Base-by-base conservation (phyloP, 2,797 vertebrate species). In the Acanthiza pusilla region DNA sequence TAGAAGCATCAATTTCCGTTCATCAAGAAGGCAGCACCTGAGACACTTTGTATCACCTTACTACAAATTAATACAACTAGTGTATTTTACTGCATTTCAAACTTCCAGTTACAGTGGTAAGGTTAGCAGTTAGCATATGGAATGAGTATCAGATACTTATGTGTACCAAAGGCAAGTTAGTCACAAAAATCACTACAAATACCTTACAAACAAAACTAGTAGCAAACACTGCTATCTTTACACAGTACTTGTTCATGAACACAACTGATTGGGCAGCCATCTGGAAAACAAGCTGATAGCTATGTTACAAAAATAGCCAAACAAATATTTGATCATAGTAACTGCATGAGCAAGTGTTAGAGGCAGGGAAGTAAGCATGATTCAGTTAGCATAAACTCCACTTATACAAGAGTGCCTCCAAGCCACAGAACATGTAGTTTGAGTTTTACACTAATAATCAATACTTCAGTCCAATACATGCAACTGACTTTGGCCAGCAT, bases 281-380 rank as follows among this genome's bases (percentile, higher is more conserved):
- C 71, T 91, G 90, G 65, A 91, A 95, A 94, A 91, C 48, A 91
- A 89, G 86, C 54, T 58, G 88, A 54, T 58, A 76, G 81, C 61
- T 42, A 9, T 9, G 40, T 74, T 93, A 88, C 45, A 95, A 86
- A 93, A 92, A 88, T 27, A 89, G 63, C 45, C 75, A 75, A 89
- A 57, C 63, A 72, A 93, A 58, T 68, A 94, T 83, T 75, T 86
- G 68, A 91, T 91, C 77, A 48, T 26, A 91, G 58, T 54, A 85
- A 79, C 66, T 55, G 43, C 21, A 72, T 3, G 26, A 94, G 51
- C 73, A 90, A 81, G 63, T n/a, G 57, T 73, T 50, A 86, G 89
- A 22, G 71, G 16, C 45, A 91, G 43, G 18, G 38, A 90, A 74
- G 55, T 4, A 57, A 83, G 60, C 36, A 57, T 45, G 47, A 73